phyloP scores from a whole-genome alignment of 2,113 vertebrate species.

The Heterocephalus glaber region DNA sequence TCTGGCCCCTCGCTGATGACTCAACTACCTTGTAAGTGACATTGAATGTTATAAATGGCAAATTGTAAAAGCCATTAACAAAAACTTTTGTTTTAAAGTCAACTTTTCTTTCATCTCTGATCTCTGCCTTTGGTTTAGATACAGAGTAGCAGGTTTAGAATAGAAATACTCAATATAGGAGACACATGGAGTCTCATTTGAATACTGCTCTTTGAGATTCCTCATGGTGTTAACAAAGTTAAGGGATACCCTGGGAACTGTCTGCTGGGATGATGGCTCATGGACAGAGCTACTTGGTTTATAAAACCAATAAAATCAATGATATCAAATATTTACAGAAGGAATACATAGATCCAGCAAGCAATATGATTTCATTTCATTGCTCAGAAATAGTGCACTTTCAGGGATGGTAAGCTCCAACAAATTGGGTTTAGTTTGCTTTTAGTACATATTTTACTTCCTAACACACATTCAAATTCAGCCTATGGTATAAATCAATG shows the following conservation, averaged over 20 bases:
- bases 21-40: neutral
- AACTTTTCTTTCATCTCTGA: neutral
- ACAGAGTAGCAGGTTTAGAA: neutral
- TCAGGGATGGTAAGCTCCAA: neutral
- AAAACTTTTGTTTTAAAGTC: neutral
- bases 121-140: neutral
- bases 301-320: neutral
- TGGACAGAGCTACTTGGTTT: neutral
- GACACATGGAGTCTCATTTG: neutral
- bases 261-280: constrained; percentile 59
- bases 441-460: neutral
- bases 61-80: neutral
- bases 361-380: neutral
- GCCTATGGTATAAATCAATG: neutral
- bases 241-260: neutral
- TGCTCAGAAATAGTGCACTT: neutral
- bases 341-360: neutral
- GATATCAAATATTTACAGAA: neutral
- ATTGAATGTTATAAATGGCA: neutral
- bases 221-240: neutral
- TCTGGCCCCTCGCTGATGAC: neutral
- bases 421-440: neutral
- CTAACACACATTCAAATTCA: neutral
- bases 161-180: neutral
- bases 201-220: neutral